Evolutionary conservation across 2,113 vertebrate species (phyloP), one percentile per base, ranked within the genome.

Genomic region (Corynorhinus townsendii): DNA sequence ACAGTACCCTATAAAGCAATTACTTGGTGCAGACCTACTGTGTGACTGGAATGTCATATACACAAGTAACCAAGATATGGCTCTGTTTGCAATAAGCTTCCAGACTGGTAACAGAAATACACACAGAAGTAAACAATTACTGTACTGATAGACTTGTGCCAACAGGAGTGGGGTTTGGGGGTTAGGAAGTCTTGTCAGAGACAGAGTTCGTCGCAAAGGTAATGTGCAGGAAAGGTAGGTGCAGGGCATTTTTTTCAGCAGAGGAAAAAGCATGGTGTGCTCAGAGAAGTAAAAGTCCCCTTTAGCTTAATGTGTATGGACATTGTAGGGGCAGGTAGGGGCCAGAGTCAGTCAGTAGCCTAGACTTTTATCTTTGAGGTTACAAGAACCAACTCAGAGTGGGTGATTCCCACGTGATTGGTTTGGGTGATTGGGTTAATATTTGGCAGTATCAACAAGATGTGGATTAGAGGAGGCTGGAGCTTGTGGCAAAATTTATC

Each of bases 91-190:
- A 43, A 38, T 76, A 30, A 56, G 9, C 49, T 71, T 81, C 22
- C 30, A 10, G 64, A 80, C 12, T 35, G 64, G 24, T 19, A 43
- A 35, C 62, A 72, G 33, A 52, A 75, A 47, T 1, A 4, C n/a
- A 28, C 54, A 28, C 3, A 0, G 3, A 52, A 64, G 30, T 20
- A 33, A 52, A 52, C 2, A 1, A 4, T 9, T 19, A 40, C 73
- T 22, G 0, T 49, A 16, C 30, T 12, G n/a, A 22, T 33, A 19
- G 47, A 30, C 33, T 35, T 82, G 15, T 86, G 54, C 54, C 38
- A 5, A 7, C 2, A 10, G 43, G 35, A 22, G 0, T 40, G 16
- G 49, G 49, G 43, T 17, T 40, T 24, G 28, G n/a, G 20, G 30
- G 0, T 54, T 33, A 40, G 64, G 33, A 40, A 17, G 33, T 24